Evolutionary conservation across 2,113 vertebrate genomes (phyloP).

Genomic region (Myotis davidii): DNA sequence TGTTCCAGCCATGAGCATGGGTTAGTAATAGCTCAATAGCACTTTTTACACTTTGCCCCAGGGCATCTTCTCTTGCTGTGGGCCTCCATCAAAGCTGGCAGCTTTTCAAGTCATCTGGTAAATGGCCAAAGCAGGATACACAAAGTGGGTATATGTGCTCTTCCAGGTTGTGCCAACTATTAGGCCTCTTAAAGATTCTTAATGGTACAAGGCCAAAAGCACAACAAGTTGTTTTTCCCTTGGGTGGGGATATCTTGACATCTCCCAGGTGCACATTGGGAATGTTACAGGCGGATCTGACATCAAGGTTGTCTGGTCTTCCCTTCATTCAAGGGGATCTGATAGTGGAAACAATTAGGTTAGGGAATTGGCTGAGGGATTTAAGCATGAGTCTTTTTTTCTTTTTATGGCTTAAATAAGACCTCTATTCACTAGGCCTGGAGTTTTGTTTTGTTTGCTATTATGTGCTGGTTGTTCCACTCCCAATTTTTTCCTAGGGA

Average conservation of each 20-base stretch:
- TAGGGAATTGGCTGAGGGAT: not conserved
- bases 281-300: not conserved
- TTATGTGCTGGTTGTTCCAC: not conserved
- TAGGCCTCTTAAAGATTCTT: not conserved
- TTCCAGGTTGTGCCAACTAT: not conserved
- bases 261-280: not conserved
- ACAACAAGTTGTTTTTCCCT: not conserved
- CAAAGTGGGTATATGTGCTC: not conserved
- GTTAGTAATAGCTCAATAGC: not conserved
- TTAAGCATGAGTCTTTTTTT: not conserved
- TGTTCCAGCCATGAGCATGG: not conserved
- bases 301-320: not conserved
- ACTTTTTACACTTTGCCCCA: not conserved
- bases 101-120: not conserved
- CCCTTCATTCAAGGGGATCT: not conserved
- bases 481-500: not conserved
- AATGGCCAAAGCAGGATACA: conserved; percentile 24
- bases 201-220: not conserved
- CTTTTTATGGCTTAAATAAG: not conserved
- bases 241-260: not conserved
- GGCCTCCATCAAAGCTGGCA: not conserved
- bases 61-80: not conserved
- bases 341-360: not conserved
- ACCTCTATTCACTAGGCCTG: not conserved
- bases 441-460: not conserved